These are phyloP conservation scores for Amphiprion ocellaris DNA, from an alignment of 2,113 vertebrate genomes.

Conservation along the genomic window DNA sequence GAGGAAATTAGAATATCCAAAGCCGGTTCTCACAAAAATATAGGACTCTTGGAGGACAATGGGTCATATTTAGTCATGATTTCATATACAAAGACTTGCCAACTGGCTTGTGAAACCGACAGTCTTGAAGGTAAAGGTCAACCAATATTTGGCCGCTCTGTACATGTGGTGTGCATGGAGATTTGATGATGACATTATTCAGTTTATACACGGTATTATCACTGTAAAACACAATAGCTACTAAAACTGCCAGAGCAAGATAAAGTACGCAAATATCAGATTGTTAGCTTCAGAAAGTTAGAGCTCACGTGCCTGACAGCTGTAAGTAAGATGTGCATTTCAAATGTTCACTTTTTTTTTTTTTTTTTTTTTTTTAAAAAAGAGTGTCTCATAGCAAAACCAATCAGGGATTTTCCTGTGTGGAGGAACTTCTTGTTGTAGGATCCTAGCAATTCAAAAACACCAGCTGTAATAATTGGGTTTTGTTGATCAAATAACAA, in stretches of 20 bases:
- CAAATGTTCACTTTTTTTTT: no score
- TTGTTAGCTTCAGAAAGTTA: no score
- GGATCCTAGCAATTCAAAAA: no score
- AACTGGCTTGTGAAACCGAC: conserved; percentile 15
- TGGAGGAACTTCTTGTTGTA: no score
- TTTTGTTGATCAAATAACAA: no score
- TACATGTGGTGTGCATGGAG: neutral
- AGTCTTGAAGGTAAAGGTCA: conserved; percentile 15
- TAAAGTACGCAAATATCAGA: no score
- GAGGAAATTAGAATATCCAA: conserved; percentile 13
- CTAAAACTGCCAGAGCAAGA: neutral
- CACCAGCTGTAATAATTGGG: no score
- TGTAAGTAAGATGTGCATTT: no score
- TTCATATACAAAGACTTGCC: neutral
- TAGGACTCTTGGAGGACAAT: neutral
- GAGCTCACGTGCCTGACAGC: no score
- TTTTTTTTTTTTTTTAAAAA: no score
- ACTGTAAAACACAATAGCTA: neutral
- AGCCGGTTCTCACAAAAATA: neutral
- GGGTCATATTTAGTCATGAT: neutral
- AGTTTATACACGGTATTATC: neutral
- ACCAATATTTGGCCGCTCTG: neutral
- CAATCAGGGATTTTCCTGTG: no score
- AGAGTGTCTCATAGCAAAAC: no score
- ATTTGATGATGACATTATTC: conserved; percentile 14